Evolutionary conservation across 1,140 invertebrate species (phyloP), one percentile per base, ranked within the genome.

Genomic region (Zaprionus taronus): DNA sequence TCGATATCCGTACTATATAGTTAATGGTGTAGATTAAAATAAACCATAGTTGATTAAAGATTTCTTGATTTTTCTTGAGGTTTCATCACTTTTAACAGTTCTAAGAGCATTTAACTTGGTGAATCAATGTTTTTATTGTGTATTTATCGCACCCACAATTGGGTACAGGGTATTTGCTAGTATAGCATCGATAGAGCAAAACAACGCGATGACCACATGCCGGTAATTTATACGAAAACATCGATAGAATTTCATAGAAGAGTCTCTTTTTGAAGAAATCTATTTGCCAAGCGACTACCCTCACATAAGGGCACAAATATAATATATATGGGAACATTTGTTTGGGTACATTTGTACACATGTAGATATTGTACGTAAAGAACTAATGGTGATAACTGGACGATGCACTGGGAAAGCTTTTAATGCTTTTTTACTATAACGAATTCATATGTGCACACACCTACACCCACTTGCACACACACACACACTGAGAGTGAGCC

Each of bases 221-320:
- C 77, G 79, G 86, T 69, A 81, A 64, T 81, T 79, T 72, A 77
- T 91, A 77, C 79, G 57, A 82, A 84, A 85, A 69, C 67, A 22
- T 57, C 24, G 12, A 57, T 75, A 49, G 34, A 55, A 67, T 58
- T 67, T 67, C 17, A 44, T 26, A 47, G 2, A 47, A 47, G 41
- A 47, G 41, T 47, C n/a, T 69, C 20, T 49, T 26, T n/a, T 51
- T 51, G 20, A 24, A 14, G 20, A 51, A 49, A 49, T 49, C 38
- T 55, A 65, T 38, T 65, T 31, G 49, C 28, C 28, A 7, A n/a
- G 24, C 56, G n/a, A 31, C 34, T 60, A 31, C 22, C 60, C 49
- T 22, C 17, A 49, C 44, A 41, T 15, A 41, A n/a, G 41, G 41
- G n/a, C n/a, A 20, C 6, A 7, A 2, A 38, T 15, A n/a, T 34